Conservation (phyloP, 2,888 invertebrate species). For the Synanthedon myopaeformis region DNA sequence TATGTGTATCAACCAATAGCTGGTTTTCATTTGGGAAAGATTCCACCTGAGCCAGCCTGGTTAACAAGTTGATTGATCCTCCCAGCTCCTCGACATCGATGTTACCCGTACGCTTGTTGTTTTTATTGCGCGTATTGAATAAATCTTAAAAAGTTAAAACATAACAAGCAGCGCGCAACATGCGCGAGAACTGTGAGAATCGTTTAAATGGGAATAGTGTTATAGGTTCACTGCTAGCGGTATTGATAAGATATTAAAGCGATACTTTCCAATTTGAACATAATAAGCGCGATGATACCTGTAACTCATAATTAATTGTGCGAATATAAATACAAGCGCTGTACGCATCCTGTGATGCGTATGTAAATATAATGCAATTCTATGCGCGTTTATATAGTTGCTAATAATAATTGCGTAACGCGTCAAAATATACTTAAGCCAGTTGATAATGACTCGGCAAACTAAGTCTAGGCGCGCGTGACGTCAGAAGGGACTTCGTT, state of each 20-base stretch:
- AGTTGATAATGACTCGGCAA: slow-evolving; percentile 2
- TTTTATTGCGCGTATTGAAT: slow-evolving; percentile 2
- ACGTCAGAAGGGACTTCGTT: slow-evolving; percentile 10
- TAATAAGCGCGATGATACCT: slow-evolving; percentile 4
- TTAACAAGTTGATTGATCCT: background rate
- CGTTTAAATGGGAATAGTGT: background rate
- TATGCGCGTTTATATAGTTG: background rate
- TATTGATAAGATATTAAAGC: slow-evolving; percentile 5
- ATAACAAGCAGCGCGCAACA: slow-evolving; percentile 5
- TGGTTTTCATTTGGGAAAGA: background rate
- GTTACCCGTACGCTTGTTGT: background rate
- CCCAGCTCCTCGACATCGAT: background rate
- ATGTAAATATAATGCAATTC: slow-evolving; percentile 14
- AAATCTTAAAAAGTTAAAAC: slow-evolving; percentile 5
- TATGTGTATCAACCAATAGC: background rate
- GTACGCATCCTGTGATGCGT: slow-evolving; percentile 12
- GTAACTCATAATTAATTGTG: background rate
- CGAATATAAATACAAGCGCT: slow-evolving; percentile 15
- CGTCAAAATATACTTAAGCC: slow-evolving; percentile 6
- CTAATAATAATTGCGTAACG: slow-evolving; percentile 5
- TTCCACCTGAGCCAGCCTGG: background rate
- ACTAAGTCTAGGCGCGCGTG: slow-evolving; percentile 4
- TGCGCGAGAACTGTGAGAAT: slow-evolving; percentile 5
- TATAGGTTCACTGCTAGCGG: background rate
- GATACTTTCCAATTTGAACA: slow-evolving; percentile 13